Conservation (phyloP, 2,888 invertebrate species). For the Dynastes hyllus region DNA sequence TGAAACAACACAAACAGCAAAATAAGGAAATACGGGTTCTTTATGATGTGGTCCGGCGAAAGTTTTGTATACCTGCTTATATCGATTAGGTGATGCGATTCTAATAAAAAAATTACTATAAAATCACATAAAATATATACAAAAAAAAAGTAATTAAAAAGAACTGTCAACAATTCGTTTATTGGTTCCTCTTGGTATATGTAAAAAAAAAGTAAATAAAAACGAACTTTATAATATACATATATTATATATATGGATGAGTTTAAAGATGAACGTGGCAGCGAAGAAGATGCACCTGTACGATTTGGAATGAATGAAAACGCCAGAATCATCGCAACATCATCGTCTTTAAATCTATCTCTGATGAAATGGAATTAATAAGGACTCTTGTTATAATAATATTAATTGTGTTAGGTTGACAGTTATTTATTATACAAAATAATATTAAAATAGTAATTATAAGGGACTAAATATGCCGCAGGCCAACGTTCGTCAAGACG, state of each 20-base stretch:
- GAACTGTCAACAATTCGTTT: conserved; percentile 68
- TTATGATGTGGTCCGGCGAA: conserved; percentile 7
- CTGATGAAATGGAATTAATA: conserved; percentile 54
- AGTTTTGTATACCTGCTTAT: conserved; percentile 51
- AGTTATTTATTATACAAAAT: conserved; percentile 58
- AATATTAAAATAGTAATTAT: conserved; percentile 52
- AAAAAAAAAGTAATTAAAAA: conserved; percentile 51
- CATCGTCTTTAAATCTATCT: conserved; percentile 61
- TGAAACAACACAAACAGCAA: conserved; percentile 13
- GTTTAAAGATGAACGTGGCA: conserved; percentile 64
- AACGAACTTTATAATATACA: conserved; percentile 34
- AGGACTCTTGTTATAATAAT: conserved; percentile 51
- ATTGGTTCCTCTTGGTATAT: conserved; percentile 54
- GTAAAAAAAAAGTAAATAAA: conserved; percentile 37
- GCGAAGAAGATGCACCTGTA: conserved; percentile 50
- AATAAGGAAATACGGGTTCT: conserved; percentile 35
- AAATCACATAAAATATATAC: conserved; percentile 45
- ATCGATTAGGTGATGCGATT: conserved; percentile 70
- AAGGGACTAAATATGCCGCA: conserved; percentile 66
- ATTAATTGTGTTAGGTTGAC: conserved; percentile 68
- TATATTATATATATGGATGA: conserved; percentile 58
- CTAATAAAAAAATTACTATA: conserved; percentile 46
- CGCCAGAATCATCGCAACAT: conserved; percentile 49
- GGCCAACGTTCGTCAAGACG: conserved; percentile 68
- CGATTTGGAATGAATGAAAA: not conserved